phyloP scores from a whole-genome alignment of 2,888 invertebrate species.

The Xylocampa areola region DNA sequence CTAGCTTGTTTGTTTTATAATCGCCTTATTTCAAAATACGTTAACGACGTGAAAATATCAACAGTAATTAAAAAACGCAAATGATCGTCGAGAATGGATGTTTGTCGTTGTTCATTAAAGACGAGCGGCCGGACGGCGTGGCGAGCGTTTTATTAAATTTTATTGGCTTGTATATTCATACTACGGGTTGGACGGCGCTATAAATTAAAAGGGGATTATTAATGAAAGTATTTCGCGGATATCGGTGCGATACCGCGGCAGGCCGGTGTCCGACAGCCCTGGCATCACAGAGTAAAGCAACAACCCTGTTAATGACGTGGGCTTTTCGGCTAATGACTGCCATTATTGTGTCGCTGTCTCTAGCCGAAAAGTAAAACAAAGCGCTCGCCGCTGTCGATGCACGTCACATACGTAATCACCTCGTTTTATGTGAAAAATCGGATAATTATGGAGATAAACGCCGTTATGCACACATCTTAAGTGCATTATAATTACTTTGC shows the following conservation, averaged over 20 bases:
- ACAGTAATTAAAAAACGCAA: conserved; percentile 86
- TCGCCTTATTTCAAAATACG: conserved; percentile 78
- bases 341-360: conserved; percentile 57
- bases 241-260: conserved; percentile 48
- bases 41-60: conserved; percentile 88
- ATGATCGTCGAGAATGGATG: conserved; percentile 78
- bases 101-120: conserved; percentile 80
- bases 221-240: conserved; percentile 67
- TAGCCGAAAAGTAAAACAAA: conserved; percentile 66
- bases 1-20: conserved; percentile 86
- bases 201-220: conserved; percentile 71
- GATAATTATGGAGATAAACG: conserved; percentile 62
- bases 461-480: conserved; percentile 69
- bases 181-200: conserved; percentile 59
- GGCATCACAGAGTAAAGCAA: conserved; percentile 51
- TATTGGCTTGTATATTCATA: conserved; percentile 72
- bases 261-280: conserved; percentile 18
- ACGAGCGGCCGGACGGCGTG: conserved; percentile 64
- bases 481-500: conserved; percentile 75
- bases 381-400: conserved; percentile 59
- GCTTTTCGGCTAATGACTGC: conserved; percentile 69
- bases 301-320: conserved; percentile 68
- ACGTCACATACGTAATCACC: conserved; percentile 64
- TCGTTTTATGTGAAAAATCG: conserved; percentile 66
- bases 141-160: conserved; percentile 83